Conservation (phyloP, 2,888 invertebrate species). For the Ochropacha duplaris region DNA sequence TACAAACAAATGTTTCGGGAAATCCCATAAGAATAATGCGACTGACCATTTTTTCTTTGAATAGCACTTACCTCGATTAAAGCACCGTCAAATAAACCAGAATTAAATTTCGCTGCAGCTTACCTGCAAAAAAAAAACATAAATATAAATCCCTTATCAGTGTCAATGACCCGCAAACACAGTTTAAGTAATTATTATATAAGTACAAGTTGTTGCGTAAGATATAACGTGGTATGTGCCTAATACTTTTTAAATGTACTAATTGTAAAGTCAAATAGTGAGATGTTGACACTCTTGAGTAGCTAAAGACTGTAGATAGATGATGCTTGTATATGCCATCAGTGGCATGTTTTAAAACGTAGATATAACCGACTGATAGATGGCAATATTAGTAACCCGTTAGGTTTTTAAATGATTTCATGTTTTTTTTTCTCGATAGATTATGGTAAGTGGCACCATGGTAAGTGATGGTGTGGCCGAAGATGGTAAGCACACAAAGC, state of each 20-base stretch:
- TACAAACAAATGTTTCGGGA: background rate
- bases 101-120: conserved; percentile 8
- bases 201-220: conserved; percentile 23
- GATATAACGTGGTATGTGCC: background rate
- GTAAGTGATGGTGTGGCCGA: too few relatives aligned
- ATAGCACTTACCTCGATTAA: too few relatives aligned
- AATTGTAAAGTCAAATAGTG: background rate
- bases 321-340: background rate
- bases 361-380: too few relatives aligned
- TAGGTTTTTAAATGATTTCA: too few relatives aligned
- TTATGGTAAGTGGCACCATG: too few relatives aligned
- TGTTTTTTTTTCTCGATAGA: too few relatives aligned
- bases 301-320: background rate
- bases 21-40: background rate
- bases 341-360: background rate
- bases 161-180: conserved; percentile 42
- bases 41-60: background rate
- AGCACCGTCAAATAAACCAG: background rate
- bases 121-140: conserved; percentile 26
- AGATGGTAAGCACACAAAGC: too few relatives aligned
- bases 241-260: background rate
- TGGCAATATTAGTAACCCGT: too few relatives aligned
- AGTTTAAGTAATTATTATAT: conserved; percentile 32
- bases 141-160: conserved; percentile 14
- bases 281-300: background rate